Evolutionary conservation across 2,797 vertebrate species (phyloP), one percentile per base, ranked within the genome.

Genomic region (Amblyopsis hoosieri): DNA sequence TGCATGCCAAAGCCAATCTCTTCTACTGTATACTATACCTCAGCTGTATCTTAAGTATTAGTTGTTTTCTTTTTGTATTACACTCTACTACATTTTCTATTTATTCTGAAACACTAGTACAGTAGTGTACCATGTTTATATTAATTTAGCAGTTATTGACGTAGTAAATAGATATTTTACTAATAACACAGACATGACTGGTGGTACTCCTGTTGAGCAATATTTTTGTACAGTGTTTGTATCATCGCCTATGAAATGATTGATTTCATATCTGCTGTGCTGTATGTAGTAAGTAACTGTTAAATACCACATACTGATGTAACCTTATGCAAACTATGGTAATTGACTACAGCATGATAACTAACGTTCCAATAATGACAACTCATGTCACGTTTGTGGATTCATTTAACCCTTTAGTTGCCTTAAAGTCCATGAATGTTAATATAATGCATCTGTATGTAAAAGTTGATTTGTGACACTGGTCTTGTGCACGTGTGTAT

Each of bases 211-310:
- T 4, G 33, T 60, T 54, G 55, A 69, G 46, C 57, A 55, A 64
- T 85, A 77, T 79, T 83, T 87, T 81, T 83, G 47, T 79, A 84
- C 55, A 17, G 12, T 8, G 13, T 42, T 64, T 47, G 53, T 63
- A 64, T 54, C 60, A 15, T 74, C 63, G 0, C 15, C 14, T 68
- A 47, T 57, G 5, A 72, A 54, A 62, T 54, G 15, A 51, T 57
- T 19, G 19, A 33, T 45, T 60, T 55, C n/a, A 45, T 19, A 60
- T 56, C 49, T 53, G 23, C 61, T 42, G 8, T 47, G 23, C 61
- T 42, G 8, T 47, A 51, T 52, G 14, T 69, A 19, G 54, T 1
- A 52, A 0, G 52, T 3, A 3, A 17, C 12, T 6, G 12, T 1
- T 58, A 14, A 14, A n/a, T 10, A 33, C 46, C 49, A 17, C 62